Conservation (phyloP, 2,797 vertebrate species). For the Xerus rutilus region DNA sequence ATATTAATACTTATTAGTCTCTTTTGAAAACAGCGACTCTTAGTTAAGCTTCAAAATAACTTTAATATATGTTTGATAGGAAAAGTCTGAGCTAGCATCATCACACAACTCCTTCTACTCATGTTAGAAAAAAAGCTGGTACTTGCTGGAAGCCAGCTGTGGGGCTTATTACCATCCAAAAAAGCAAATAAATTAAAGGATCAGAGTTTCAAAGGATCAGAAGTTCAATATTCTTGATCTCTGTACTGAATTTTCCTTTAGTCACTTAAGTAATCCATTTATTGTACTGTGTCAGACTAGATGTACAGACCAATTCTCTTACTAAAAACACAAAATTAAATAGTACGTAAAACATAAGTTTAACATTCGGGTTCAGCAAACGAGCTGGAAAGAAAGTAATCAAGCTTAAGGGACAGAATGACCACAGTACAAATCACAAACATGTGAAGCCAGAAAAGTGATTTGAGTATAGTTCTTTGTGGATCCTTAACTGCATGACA, state of each 20-base stretch:
- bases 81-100: neutral
- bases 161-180: neutral
- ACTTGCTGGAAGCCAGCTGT: neutral
- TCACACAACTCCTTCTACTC: neutral
- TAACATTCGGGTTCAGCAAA: neutral
- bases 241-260: neutral
- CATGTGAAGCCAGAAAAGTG: neutral
- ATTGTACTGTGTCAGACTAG: neutral
- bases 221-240: neutral
- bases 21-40: neutral
- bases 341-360: neutral
- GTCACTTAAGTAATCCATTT: neutral
- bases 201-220: neutral
- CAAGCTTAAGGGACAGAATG: neutral
- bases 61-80: neutral
- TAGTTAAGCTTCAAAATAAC: neutral
- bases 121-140: neutral
- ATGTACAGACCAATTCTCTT: neutral
- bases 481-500: neutral
- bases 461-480: neutral
- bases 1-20: neutral
- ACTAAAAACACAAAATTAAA: neutral
- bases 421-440: neutral
- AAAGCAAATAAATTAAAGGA: neutral
- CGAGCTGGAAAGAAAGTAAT: neutral